Conservation (phyloP, 1,140 invertebrate species). For the Cyphomyrmex costatus region DNA sequence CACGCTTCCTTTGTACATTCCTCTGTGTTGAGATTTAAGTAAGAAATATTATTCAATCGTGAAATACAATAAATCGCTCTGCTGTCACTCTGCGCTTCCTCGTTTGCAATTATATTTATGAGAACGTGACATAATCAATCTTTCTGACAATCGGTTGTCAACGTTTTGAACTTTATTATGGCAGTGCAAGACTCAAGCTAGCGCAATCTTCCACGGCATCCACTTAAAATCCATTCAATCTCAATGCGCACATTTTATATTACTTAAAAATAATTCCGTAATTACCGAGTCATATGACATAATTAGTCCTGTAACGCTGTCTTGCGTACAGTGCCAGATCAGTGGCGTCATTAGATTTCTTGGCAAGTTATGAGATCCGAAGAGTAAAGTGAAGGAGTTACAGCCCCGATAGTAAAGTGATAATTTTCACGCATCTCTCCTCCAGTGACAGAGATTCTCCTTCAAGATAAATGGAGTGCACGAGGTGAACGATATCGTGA, state of each 20-base stretch:
- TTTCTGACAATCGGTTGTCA: slow-evolving; percentile 30
- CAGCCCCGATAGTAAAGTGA: background rate
- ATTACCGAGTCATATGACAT: slow-evolving; percentile 12
- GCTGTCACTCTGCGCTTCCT: slow-evolving; percentile 10
- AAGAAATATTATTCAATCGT: slow-evolving; percentile 37
- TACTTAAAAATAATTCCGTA: background rate
- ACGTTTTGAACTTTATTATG: slow-evolving; percentile 47
- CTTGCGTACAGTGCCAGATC: slow-evolving; percentile 38
- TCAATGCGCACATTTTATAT: background rate
- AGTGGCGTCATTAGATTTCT: slow-evolving; percentile 28
- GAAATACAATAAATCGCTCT: slow-evolving; percentile 28
- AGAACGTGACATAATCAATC: slow-evolving; percentile 4
- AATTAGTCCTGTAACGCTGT: slow-evolving; percentile 25
- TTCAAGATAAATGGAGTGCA: background rate
- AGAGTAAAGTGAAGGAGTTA: background rate
- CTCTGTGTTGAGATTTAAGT: slow-evolving; percentile 11
- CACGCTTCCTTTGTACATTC: background rate
- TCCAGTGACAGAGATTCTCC: background rate
- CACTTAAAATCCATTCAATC: background rate
- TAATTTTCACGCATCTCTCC: background rate
- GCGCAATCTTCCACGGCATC: background rate
- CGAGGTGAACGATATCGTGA: background rate
- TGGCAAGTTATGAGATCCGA: slow-evolving; percentile 29
- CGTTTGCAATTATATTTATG: slow-evolving; percentile 5
- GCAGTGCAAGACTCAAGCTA: slow-evolving; percentile 45